These are phyloP conservation scores for Geotrupes spiniger DNA, from an alignment of 2,888 invertebrate species.

Conservation along the genomic window DNA sequence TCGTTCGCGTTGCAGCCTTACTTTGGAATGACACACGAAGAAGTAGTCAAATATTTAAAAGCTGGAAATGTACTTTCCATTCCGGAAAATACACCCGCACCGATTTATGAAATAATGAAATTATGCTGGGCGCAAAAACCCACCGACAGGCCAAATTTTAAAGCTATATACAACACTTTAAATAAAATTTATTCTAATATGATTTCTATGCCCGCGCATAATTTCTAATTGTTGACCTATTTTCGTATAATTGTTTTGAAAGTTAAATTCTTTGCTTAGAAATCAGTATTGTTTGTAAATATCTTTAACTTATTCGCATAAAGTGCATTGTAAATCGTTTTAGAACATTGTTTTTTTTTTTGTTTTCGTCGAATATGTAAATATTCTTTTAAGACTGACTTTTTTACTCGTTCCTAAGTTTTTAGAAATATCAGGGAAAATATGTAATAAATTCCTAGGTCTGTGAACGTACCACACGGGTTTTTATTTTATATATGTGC, in stretches of 20 bases:
- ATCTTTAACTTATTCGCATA: conserved; percentile 1
- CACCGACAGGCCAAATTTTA: conserved; percentile 80
- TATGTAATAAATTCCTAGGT: too few relatives aligned
- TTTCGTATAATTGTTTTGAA: background rate
- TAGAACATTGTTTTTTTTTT: background rate
- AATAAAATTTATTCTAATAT: conserved; percentile 43
- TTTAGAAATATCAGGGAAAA: too few relatives aligned
- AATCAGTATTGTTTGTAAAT: background rate
- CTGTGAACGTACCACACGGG: too few relatives aligned
- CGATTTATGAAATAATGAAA: conserved; percentile 89
- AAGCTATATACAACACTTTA: conserved; percentile 74
- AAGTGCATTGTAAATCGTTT: conserved; percentile 2
- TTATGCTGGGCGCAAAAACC: conserved; percentile 91
- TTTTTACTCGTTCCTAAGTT: too few relatives aligned
- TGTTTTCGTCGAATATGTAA: too few relatives aligned
- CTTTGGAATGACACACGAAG: conserved; percentile 95
- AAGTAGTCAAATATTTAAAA: conserved; percentile 91
- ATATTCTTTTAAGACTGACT: too few relatives aligned
- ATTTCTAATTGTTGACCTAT: background rate
- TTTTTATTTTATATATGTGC: too few relatives aligned
- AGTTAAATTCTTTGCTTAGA: background rate
- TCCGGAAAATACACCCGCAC: conserved; percentile 85
- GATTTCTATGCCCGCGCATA: conserved; percentile 18
- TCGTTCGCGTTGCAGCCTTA: conserved; percentile 95
- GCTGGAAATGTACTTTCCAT: conserved; percentile 88